Base-by-base conservation (phyloP, 2,888 invertebrate genomes). In the Balanococcus diminutus region DNA sequence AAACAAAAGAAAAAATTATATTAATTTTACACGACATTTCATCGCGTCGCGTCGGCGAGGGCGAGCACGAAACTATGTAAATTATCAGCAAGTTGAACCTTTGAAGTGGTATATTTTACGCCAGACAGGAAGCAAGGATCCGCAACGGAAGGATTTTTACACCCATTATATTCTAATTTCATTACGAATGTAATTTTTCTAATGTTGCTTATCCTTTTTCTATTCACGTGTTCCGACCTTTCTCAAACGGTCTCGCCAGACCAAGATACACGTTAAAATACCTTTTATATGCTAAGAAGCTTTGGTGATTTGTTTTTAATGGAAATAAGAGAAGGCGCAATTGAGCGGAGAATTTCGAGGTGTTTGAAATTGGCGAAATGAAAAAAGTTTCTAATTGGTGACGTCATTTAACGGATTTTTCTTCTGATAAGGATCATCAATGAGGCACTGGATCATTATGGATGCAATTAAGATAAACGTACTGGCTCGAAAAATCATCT, bases 1-100 rank as follows among this genome's bases (percentile, higher is more conserved):
- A 25, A 67, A 67, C 67, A 67, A 67, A 67, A 67, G 67, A 67
- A 67, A 67, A 67, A 67, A 67, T 67, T 67, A 67, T 67, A 67
- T 67, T 67, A 67, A 67, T 28, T 67, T 67, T 16, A 67, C 25
- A n/a, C n/a, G n/a, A n/a, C n/a, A n/a, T n/a, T n/a, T n/a, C n/a
- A n/a, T n/a, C n/a, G 56, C 56, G 46, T 36, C 36, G 8, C 36
- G 46, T n/a, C 46, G 28, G 67, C 16, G 19, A 56, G 56, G 16
- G 61, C 22, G 28, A 67, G 67, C 28, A 67, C 67, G 28, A 67
- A 67, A 67, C 67, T 67, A 67, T 67, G 67, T 67, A 67, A 67
- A 67, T 67, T 67, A 67, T 67, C 67, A 28, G 28, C 28, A 3
- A 67, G 67, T 67, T 67, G 28, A 67, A 67, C 67, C 67, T 67